Conservation (phyloP, 2,113 vertebrate species). For the Rhinolophus sinicus region DNA sequence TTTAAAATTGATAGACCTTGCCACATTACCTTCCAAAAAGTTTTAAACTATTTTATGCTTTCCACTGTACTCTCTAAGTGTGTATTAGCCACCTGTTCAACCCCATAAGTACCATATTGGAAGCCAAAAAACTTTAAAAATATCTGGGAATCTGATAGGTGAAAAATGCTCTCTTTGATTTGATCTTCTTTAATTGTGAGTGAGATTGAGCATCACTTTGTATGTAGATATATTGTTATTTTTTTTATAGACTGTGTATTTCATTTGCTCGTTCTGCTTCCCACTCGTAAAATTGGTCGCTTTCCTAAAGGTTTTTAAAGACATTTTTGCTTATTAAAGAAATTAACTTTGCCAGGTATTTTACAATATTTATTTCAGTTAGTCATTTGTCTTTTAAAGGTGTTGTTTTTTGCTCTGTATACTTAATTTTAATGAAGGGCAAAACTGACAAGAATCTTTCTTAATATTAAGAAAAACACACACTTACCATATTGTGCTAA, state of each 20-base stretch:
- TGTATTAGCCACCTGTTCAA: background rate
- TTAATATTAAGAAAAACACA: background rate
- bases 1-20: background rate
- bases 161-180: background rate
- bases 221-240: background rate
- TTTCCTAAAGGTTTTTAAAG: conserved; percentile 26
- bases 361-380: background rate
- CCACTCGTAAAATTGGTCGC: background rate
- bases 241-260: background rate
- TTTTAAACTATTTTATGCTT: background rate
- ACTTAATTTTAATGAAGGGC: background rate
- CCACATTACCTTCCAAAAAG: background rate
- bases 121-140: background rate
- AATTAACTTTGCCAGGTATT: background rate
- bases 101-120: background rate
- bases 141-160: background rate
- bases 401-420: background rate
- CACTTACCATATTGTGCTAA: background rate
- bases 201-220: background rate
- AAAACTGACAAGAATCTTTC: background rate
- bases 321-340: background rate
- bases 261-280: background rate
- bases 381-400: background rate
- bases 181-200: conserved; percentile 4
- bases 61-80: background rate